phyloP scores from a whole-genome alignment of 2,113 vertebrate species.

The Oncorhynchus tshawytscha region DNA sequence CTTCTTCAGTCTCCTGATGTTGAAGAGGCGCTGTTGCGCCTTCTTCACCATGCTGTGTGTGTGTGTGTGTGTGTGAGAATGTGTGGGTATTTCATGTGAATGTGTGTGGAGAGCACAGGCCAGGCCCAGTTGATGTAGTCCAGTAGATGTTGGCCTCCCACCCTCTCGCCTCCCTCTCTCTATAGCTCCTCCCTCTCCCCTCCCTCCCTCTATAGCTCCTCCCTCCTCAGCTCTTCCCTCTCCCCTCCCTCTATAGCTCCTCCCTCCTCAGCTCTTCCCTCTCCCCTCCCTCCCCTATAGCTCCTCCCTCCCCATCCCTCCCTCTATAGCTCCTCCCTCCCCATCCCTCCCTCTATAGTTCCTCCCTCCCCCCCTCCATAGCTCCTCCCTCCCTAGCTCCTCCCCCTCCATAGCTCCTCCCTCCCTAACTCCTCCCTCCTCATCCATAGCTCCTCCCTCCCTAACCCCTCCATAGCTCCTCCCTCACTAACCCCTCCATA shows the following conservation, averaged over 20 bases:
- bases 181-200: neutral
- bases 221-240: too few relatives aligned
- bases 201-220: too few relatives aligned
- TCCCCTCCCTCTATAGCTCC: neutral
- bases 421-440: too few relatives aligned
- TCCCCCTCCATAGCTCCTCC: too few relatives aligned
- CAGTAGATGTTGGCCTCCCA: constrained; percentile 3
- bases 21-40: too few relatives aligned
- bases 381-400: too few relatives aligned
- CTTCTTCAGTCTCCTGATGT: neutral
- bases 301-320: too few relatives aligned
- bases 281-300: neutral
- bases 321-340: neutral
- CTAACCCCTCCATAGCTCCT: too few relatives aligned
- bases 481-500: too few relatives aligned
- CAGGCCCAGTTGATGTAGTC: constrained; percentile 14
- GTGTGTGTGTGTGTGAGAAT: too few relatives aligned
- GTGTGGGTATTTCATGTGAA: neutral
- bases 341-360: neutral
- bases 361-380: neutral
- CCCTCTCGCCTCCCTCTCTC: neutral
- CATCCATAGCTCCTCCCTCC: neutral
- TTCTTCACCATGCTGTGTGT: too few relatives aligned
- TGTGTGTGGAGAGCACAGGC: constrained; percentile 9
- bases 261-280: too few relatives aligned